A percentile compares a stretch with the other conserved stretches of the same genome.
Conservation (phyloP, 1,140 invertebrate species). For the Brachionus plicatilis region DNA sequence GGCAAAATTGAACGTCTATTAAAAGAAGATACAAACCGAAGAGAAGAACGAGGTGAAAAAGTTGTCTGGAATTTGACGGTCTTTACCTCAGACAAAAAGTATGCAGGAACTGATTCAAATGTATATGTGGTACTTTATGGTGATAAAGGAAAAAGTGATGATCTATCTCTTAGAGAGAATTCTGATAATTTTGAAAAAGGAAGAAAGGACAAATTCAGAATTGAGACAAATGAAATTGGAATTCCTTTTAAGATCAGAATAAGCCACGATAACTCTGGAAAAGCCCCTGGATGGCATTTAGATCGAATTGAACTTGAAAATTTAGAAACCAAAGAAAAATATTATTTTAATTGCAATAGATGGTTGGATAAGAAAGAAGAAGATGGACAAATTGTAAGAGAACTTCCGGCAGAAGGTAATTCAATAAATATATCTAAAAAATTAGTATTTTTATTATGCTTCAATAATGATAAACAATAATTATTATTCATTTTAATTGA, state of each 20-base stretch:
- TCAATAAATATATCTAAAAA: slow-evolving; percentile 44
- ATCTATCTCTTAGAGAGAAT: slow-evolving; percentile 50
- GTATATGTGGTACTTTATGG: slow-evolving; percentile 51
- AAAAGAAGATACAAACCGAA: slow-evolving; percentile 47
- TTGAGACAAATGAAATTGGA: slow-evolving; percentile 49
- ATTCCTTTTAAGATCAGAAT: slow-evolving; percentile 53
- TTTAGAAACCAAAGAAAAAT: slow-evolving; percentile 48
- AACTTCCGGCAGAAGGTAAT: slow-evolving; percentile 52
- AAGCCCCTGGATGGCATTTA: slow-evolving; percentile 51
- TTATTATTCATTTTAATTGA: no score
- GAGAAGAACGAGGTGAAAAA: slow-evolving; percentile 44
- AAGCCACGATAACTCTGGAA: slow-evolving; percentile 52
- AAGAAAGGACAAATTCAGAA: slow-evolving; percentile 50
- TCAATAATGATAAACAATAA: no score
- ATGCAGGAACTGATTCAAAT: slow-evolving; percentile 53
- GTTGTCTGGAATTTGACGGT: slow-evolving; percentile 49
- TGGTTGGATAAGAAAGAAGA: slow-evolving; percentile 55
- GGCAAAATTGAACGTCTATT: slow-evolving; percentile 50
- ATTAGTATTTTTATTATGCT: no score
- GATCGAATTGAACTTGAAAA: slow-evolving; percentile 54
- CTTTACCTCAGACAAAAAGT: slow-evolving; percentile 48
- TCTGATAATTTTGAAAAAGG: slow-evolving; percentile 50
- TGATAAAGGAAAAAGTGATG: slow-evolving; percentile 53
- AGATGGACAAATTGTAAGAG: slow-evolving; percentile 50
- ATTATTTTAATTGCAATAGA: slow-evolving; percentile 50